Conservation (phyloP, 1,140 invertebrate species). For the Cyclargus thomasi region DNA sequence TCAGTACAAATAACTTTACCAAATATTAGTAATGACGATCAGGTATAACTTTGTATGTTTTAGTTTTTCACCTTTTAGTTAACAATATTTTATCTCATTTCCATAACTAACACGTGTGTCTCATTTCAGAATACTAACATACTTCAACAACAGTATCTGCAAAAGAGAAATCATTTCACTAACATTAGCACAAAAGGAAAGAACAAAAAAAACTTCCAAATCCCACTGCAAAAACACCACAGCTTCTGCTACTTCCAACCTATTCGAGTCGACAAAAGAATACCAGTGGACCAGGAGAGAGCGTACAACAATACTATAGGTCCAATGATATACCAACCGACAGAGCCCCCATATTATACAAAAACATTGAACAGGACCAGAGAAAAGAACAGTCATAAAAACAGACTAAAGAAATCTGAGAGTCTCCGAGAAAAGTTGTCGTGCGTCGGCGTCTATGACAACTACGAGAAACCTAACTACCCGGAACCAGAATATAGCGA, state of each 20-base stretch:
- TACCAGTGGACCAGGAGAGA: slow-evolving; percentile 60
- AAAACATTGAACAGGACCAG: slow-evolving; percentile 68
- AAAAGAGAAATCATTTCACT: slow-evolving; percentile 69
- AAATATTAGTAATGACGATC: slow-evolving; percentile 47
- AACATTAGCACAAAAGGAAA: slow-evolving; percentile 68
- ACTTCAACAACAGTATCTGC: slow-evolving; percentile 72
- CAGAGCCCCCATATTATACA: slow-evolving; percentile 65
- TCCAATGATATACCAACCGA: slow-evolving; percentile 59
- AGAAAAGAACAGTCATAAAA: slow-evolving; percentile 66
- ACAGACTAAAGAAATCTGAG: slow-evolving; percentile 70
- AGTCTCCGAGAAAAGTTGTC: slow-evolving; percentile 70
- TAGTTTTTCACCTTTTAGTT: slow-evolving; percentile 34
- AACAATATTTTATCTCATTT: slow-evolving; percentile 28
- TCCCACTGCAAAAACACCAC: slow-evolving; percentile 81
- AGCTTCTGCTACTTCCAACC: slow-evolving; percentile 81
- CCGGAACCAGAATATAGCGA: slow-evolving; percentile 72
- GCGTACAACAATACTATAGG: slow-evolving; percentile 71
- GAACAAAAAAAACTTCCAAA: slow-evolving; percentile 77
- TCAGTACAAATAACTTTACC: slow-evolving; percentile 57
- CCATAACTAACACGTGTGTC: slow-evolving; percentile 52
- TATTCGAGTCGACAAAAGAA: slow-evolving; percentile 69
- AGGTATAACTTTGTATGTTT: slow-evolving; percentile 66
- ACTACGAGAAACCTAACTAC: slow-evolving; percentile 65
- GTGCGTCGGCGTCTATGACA: slow-evolving; percentile 68
- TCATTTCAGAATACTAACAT: slow-evolving; percentile 75